Percentiles rank a stretch among this genome's conserved stretches.
phyloP scores from a whole-genome alignment of 2,888 invertebrate genomes.

The Aporophyla nigra region DNA sequence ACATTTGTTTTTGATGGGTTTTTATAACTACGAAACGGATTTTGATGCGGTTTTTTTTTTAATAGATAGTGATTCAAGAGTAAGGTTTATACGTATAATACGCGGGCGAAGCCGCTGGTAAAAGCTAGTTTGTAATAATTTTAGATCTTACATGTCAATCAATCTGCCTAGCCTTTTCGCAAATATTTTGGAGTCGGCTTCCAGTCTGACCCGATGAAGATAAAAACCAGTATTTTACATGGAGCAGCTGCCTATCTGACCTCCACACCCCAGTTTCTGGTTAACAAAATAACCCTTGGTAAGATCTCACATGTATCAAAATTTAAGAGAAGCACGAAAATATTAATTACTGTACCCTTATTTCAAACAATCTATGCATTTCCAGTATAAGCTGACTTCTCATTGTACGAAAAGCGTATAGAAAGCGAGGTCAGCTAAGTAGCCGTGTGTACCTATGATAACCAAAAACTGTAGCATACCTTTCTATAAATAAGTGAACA shows the following conservation, averaged over 20 bases:
- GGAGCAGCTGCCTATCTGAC: neutral
- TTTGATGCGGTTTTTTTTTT: too few relatives aligned
- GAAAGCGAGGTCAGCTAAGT: too few relatives aligned
- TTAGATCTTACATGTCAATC: neutral
- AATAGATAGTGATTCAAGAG: too few relatives aligned
- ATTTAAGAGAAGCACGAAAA: neutral
- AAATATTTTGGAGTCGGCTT: neutral
- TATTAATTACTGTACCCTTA: neutral
- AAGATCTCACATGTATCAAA: neutral
- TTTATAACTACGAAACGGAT: too few relatives aligned
- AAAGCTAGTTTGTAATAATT: too few relatives aligned
- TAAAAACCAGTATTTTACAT: neutral
- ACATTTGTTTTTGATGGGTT: too few relatives aligned
- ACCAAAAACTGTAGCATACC: slow-evolving; percentile 75
- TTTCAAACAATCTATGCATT: too few relatives aligned
- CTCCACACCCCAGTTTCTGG: neutral
- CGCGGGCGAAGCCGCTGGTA: too few relatives aligned
- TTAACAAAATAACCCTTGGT: neutral
- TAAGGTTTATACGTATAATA: too few relatives aligned
- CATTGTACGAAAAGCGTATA: too few relatives aligned
- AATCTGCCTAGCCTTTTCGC: neutral
- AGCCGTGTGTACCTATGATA: too few relatives aligned
- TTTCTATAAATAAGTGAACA: slow-evolving; percentile 96
- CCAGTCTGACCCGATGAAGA: neutral
- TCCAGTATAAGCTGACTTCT: too few relatives aligned